Evolutionary conservation across 64 coral and sea anemone genomes (phyloP), one percentile per base, ranked within the genome.

Genomic region (Montipora cactus): DNA sequence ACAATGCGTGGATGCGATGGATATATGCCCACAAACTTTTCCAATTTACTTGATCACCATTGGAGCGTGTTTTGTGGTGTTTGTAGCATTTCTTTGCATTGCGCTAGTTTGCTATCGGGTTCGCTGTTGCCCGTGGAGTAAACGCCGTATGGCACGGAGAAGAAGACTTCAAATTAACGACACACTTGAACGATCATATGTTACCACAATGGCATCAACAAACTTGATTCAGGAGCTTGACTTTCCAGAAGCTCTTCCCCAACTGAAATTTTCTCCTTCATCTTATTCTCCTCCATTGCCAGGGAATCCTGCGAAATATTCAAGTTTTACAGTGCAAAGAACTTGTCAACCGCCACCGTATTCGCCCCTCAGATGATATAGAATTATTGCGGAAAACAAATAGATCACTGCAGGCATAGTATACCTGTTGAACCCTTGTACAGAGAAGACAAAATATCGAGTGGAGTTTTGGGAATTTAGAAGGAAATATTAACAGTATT

Each of bases 251-350:
- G 66, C 82, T 16, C 66, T 64, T 71, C 62, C 66, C 1, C 18
- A 62, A 64, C 11, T 10, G 4, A 86, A 86, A 18, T 21, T 70
- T 49, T n/a, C 62, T 21, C 46, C 82, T 6, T 16, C 82, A 16
- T 19, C 82, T 4, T 86, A 86, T 86, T 71, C 67, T 44, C 82
- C 66, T 16, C 82, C 82, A 23, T 23, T 86, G 2, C 16, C 66
- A 18, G 82, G 82, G 49, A 86, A 86, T 86, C 82, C 82, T n/a
- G 10, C 82, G 16, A 86, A 86, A 70, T 71, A 86, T 50, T 71
- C 66, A 86, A 86, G 82, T 86, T 86, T 49, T 52, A 86, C 82
- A 22, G 82, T 86, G 7, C 82, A 69, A 22, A 69, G 82, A 49
- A 70, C 59, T 18, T 72, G 6, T 10, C 82, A 86, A 10, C 18